Conservation (phyloP, 2,113 vertebrate species). For the Indri indri region DNA sequence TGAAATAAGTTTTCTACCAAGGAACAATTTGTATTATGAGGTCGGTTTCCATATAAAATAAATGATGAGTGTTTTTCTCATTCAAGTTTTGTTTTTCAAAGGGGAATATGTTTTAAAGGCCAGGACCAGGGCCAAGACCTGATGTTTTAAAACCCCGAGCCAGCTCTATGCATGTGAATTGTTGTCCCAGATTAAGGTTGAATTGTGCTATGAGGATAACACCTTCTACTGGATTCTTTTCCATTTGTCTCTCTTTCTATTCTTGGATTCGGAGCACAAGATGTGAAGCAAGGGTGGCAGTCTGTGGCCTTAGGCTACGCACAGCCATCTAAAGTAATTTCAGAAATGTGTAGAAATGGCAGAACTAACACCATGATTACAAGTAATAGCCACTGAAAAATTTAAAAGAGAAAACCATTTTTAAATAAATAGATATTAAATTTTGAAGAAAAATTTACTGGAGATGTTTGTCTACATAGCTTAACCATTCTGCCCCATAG, state of each 20-base stretch:
- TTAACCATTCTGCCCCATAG: background rate
- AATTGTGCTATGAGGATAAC: background rate
- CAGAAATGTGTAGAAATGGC: background rate
- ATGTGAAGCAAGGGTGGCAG: background rate
- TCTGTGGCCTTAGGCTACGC: background rate
- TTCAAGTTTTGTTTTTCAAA: background rate
- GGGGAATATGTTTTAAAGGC: background rate
- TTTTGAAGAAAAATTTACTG: background rate
- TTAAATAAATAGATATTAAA: background rate
- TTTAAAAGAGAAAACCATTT: background rate
- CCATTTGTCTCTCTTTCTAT: slow-evolving; percentile 1
- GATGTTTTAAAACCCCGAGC: background rate
- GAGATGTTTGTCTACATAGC: background rate
- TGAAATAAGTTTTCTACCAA: background rate
- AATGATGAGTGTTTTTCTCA: background rate
- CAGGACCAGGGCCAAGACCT: background rate
- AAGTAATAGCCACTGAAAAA: background rate
- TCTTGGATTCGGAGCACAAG: background rate
- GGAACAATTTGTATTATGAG: slow-evolving; percentile 33
- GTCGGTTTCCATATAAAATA: background rate
- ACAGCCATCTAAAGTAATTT: background rate
- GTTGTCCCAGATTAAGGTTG: background rate
- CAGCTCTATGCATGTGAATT: background rate
- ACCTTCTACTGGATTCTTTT: background rate
- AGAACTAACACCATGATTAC: background rate